phyloP scores from a whole-genome alignment of 2,888 invertebrate species.

The Clunio marinus region DNA sequence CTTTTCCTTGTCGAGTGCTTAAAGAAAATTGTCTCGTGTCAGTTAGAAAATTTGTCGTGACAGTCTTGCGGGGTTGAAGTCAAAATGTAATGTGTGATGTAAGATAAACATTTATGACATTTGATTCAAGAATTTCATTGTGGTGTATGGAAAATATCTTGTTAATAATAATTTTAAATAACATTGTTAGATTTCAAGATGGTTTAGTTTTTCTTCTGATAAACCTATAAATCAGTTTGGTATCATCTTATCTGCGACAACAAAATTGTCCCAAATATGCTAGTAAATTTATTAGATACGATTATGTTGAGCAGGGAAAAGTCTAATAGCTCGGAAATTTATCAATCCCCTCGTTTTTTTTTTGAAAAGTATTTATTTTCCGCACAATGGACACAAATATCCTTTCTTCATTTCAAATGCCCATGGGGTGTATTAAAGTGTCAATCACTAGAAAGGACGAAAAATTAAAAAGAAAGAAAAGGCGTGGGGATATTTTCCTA shows the following conservation, averaged over 20 bases:
- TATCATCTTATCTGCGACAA: no score
- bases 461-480: constrained; percentile 9
- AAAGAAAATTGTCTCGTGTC: neutral
- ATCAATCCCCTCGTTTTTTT: constrained; percentile 22
- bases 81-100: constrained; percentile 1
- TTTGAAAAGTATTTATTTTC: constrained; percentile 20
- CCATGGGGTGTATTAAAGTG: constrained; percentile 20
- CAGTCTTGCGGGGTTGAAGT: neutral
- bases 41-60: neutral
- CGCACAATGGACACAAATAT: constrained; percentile 21
- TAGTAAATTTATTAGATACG: constrained; percentile 21
- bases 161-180: neutral
- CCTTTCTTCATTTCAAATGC: neutral
- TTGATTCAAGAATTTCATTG: neutral
- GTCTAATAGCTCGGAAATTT: constrained; percentile 37
- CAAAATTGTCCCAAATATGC: constrained; percentile 1
- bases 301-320: constrained; percentile 11
- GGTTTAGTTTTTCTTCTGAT: no score
- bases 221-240: no score
- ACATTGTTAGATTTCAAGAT: neutral
- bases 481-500: neutral
- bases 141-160: neutral
- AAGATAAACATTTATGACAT: neutral
- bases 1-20: neutral
- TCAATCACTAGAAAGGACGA: constrained; percentile 17